Evolutionary conservation across 2,888 invertebrate species (phyloP), one percentile per base, ranked within the genome.

Genomic region (Hypselothyrea guttata): DNA sequence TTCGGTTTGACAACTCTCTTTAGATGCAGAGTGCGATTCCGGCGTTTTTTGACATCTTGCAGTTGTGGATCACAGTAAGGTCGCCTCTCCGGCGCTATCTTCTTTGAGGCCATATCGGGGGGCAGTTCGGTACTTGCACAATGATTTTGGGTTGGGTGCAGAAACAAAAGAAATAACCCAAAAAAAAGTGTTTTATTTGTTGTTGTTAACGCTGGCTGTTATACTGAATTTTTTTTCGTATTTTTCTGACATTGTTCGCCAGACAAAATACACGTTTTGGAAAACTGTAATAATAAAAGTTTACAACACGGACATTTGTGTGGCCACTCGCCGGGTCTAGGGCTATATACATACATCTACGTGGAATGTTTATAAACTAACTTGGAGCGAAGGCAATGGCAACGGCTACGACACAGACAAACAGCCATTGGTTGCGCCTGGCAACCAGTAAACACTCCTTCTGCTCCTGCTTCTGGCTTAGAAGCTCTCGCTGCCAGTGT

Each of bases 351-450:
- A 5, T 22, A 22, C 5, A 66, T 74, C 64, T 73, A 81, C 79
- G 81, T 82, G 79, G 75, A 83, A 77, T 83, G 83, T 83, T 82
- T 83, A 83, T 81, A 82, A 83, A 83, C 81, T 71, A 82, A 75
- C 71, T 73, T 68, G 67, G 54, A 63, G 37, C 68, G 71, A 54
- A 55, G 74, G 66, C 71, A 74, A 61, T 69, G 75, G 68, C 72
- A 72, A 75, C 60, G 38, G 66, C 12, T 4, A 22, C 34, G 13
- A 5, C 49, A 44, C 37, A 46, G 34, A 51, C 55, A 71, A 68
- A 72, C 63, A 63, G 45, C 37, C 53, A 41, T 18, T 22, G 47
- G 68, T 75, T 56, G 63, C 74, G 54, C 55, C 64, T 52, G 72
- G 76, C 69, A 76, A 76, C 82, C 52, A 42, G 22, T 47, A 58